Evolutionary conservation across 1,140 invertebrate genomes (phyloP).

Genomic region (Drosophila santomea): DNA sequence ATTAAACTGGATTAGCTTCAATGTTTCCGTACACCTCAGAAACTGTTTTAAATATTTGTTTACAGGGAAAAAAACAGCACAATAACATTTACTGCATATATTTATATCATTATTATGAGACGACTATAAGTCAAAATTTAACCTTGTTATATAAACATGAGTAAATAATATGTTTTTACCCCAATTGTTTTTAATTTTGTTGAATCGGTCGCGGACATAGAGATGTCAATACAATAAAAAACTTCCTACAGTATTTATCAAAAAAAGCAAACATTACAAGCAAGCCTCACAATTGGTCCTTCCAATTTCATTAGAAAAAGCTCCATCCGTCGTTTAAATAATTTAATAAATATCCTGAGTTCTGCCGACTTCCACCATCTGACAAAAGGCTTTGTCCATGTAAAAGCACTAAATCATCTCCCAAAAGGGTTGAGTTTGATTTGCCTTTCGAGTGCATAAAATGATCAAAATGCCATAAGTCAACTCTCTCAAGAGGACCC

Average conservation of each 20-base stretch:
- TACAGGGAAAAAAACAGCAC: too few relatives aligned
- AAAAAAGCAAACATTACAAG: neutral
- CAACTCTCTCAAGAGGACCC: constrained; percentile 44
- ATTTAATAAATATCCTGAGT: constrained; percentile 1
- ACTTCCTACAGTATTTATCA: neutral
- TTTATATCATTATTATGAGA: too few relatives aligned
- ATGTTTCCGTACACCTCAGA: neutral
- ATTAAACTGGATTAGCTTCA: neutral
- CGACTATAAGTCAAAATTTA: too few relatives aligned
- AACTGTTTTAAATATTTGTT: neutral
- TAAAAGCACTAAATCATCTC: constrained; percentile 59
- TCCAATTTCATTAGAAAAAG: constrained; percentile 2
- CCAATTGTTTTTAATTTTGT: too few relatives aligned
- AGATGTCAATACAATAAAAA: too few relatives aligned
- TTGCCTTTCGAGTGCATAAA: constrained; percentile 57
- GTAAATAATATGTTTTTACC: too few relatives aligned
- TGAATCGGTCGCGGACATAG: too few relatives aligned
- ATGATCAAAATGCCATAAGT: constrained; percentile 78
- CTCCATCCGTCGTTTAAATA: constrained; percentile 6
- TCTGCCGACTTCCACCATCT: neutral
- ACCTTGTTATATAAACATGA: too few relatives aligned
- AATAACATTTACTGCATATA: too few relatives aligned
- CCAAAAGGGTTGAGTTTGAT: constrained; percentile 36
- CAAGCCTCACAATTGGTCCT: constrained; percentile 5
- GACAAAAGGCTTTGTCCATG: constrained; percentile 28